These are phyloP conservation scores for Dolichoris vasculosae DNA, from an alignment of 1,140 invertebrate genomes.

Conservation along the genomic window DNA sequence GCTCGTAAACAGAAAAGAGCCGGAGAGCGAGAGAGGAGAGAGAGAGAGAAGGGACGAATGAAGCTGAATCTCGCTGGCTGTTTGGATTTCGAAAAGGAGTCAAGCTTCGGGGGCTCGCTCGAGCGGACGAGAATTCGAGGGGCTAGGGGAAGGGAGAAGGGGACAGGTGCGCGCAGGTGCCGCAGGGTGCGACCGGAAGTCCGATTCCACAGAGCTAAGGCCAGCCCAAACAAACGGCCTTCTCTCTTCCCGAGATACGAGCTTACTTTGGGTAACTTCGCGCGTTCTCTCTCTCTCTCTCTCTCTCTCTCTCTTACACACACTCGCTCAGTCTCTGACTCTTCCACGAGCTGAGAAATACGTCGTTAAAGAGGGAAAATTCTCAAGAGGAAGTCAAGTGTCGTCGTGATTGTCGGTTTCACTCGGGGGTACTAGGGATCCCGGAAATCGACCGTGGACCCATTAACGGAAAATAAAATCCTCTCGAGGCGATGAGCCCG, in stretches of 20 bases:
- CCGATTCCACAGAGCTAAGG: slow-evolving; percentile 57
- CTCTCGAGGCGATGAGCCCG: not conserved
- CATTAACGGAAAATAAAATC: slow-evolving; percentile 45
- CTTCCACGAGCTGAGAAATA: not conserved
- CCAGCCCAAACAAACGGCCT: slow-evolving; percentile 53
- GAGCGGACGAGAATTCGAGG: not conserved
- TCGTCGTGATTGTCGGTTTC: slow-evolving; percentile 33
- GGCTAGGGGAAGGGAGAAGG: slow-evolving; percentile 50
- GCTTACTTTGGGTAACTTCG: slow-evolving; percentile 17
- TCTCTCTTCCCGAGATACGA: slow-evolving; percentile 36
- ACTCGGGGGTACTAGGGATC: slow-evolving; percentile 7
- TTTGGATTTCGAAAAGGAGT: slow-evolving; percentile 49
- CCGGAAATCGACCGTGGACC: slow-evolving; percentile 25
- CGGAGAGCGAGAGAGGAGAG: not conserved
- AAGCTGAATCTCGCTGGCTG: slow-evolving; percentile 40
- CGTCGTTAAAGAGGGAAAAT: slow-evolving; percentile 2
- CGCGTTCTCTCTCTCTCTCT: not conserved
- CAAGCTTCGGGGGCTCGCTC: slow-evolving; percentile 40
- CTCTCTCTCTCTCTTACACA: not conserved
- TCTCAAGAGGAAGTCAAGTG: slow-evolving; percentile 39
- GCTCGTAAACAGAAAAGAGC: no score
- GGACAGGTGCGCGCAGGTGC: slow-evolving; percentile 69
- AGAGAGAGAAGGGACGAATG: not conserved
- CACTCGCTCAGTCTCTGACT: slow-evolving; percentile 4
- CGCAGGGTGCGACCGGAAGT: slow-evolving; percentile 69